These are phyloP conservation scores for Zeus faber DNA, from an alignment of 2,113 vertebrate genomes.

Conservation along the genomic window DNA sequence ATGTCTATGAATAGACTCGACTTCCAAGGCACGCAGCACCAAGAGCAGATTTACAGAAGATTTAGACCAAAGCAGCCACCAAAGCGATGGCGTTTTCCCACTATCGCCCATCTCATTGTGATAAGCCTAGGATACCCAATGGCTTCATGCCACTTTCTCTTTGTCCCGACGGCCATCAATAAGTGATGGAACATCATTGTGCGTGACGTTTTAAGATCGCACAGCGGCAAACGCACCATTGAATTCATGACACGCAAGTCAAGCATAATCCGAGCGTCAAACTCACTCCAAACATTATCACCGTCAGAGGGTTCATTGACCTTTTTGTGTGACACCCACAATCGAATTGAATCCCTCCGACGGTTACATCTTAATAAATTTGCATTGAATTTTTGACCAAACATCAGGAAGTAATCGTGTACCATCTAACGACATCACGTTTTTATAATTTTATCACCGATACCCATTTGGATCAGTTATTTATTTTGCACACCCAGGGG, in stretches of 20 bases:
- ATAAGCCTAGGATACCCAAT: not conserved
- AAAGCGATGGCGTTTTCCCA: not conserved
- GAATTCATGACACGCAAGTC: constrained; percentile 10
- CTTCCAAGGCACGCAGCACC: too few relatives aligned
- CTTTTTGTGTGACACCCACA: not conserved
- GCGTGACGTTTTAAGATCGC: not conserved
- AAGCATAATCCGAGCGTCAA: too few relatives aligned
- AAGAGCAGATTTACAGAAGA: too few relatives aligned
- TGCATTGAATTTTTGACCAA: not conserved
- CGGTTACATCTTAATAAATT: constrained; percentile 4
- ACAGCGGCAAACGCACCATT: not conserved
- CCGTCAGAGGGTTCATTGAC: not conserved
- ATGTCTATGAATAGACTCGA: too few relatives aligned
- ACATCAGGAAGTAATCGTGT: too few relatives aligned
- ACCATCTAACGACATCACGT: too few relatives aligned
- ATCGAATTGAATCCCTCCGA: not conserved
- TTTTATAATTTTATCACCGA: too few relatives aligned
- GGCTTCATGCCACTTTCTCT: not conserved
- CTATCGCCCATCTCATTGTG: not conserved
- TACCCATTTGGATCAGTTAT: too few relatives aligned
- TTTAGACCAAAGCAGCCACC: too few relatives aligned
- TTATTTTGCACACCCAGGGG: too few relatives aligned
- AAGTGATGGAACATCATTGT: not conserved
- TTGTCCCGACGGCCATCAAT: constrained; percentile 1
- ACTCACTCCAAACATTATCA: not conserved